Percentiles rank a stretch among this genome's conserved stretches.
Evolutionary conservation across 2,113 vertebrate genomes (phyloP).

Genomic region (Elanus axillaris): DNA sequence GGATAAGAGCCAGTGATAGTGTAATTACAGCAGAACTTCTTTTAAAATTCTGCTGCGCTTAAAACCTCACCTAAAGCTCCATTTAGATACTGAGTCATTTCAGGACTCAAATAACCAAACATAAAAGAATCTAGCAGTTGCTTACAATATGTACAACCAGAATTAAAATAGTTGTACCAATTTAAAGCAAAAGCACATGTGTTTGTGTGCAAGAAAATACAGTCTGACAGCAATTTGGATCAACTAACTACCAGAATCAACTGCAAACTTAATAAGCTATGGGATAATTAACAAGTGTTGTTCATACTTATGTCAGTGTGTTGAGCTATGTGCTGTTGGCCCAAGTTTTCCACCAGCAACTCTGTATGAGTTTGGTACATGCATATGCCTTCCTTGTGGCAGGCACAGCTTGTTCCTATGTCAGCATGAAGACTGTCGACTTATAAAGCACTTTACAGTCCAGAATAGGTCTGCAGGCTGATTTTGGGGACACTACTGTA

Average conservation of each 20-base stretch:
- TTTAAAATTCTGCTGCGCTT: background rate
- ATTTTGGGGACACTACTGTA: background rate
- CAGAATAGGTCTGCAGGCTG: background rate
- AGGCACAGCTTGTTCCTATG: background rate
- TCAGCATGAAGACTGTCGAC: background rate
- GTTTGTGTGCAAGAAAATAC: conserved; percentile 49
- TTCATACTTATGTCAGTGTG: background rate
- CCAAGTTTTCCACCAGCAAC: background rate
- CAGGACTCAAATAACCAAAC: background rate
- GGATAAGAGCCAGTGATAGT: background rate
- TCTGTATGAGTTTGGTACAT: background rate
- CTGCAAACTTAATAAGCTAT: conserved; percentile 51
- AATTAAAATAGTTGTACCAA: conserved; percentile 29
- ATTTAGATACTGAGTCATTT: background rate
- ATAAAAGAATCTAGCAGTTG: background rate
- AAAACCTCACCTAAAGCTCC: background rate
- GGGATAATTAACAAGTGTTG: background rate
- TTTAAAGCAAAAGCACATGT: conserved; percentile 56
- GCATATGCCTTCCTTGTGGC: background rate
- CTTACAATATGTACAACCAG: conserved; percentile 43
- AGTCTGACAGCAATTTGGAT: conserved; percentile 55
- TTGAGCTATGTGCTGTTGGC: background rate
- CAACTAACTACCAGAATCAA: conserved; percentile 53
- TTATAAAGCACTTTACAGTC: background rate
- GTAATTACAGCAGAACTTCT: background rate